phyloP scores from a whole-genome alignment of 2,888 invertebrate species.

The Sussaba pulchella region DNA sequence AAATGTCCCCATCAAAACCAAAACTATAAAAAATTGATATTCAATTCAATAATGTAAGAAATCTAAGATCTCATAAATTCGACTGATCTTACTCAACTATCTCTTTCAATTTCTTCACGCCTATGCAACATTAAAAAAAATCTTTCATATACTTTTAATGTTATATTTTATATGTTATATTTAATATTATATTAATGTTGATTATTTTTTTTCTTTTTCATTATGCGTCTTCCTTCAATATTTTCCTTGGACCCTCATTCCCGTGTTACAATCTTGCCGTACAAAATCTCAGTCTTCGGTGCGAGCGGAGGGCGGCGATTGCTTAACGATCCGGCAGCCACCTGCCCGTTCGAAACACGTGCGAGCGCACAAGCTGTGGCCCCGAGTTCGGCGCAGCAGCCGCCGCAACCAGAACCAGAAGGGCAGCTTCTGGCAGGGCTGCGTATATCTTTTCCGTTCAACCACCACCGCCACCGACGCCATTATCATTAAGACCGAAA shows the following conservation, averaged over 20 bases:
- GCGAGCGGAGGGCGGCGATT: slow-evolving; percentile 78
- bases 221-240: slow-evolving; percentile 19
- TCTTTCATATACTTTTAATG: no score
- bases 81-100: no score
- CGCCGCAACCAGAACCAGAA: slow-evolving; percentile 42
- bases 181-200: no score
- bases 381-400: slow-evolving; percentile 64
- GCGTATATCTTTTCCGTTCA: slow-evolving; percentile 46
- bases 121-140: no score
- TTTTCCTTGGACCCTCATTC: slow-evolving; percentile 27
- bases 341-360: slow-evolving; percentile 82
- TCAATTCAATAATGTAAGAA: no score
- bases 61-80: no score
- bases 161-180: no score
- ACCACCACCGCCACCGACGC: slow-evolving; percentile 45
- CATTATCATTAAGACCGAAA: slow-evolving; percentile 34
- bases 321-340: slow-evolving; percentile 81
- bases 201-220: slow-evolving; percentile 36
- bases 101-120: no score
- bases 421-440: slow-evolving; percentile 67
- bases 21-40: background rate
- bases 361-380: slow-evolving; percentile 69
- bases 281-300: slow-evolving; percentile 78
- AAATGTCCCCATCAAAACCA: background rate
- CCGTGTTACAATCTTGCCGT: slow-evolving; percentile 61